Evolutionary conservation across 1,140 invertebrate genomes (phyloP).

Genomic region (Chironomus tepperi): DNA sequence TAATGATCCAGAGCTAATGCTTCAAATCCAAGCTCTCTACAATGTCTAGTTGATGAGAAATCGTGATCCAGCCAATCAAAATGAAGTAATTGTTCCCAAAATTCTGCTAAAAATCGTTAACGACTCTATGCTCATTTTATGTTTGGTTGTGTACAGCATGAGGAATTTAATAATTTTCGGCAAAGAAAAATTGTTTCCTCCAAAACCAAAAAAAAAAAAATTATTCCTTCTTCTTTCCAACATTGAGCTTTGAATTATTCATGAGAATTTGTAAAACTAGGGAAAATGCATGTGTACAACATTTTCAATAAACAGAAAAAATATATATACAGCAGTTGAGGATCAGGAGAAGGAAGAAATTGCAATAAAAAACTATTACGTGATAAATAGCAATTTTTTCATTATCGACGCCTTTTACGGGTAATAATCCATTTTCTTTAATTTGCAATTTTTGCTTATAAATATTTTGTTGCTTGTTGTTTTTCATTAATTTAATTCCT

Average conservation of each 20-base stretch:
- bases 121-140: background rate
- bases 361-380: slow-evolving; percentile 21
- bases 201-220: background rate
- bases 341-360: background rate
- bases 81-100: too few species aligned
- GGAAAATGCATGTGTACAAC: background rate
- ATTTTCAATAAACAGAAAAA: slow-evolving; percentile 3
- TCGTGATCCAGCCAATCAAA: too few species aligned
- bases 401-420: slow-evolving; percentile 22
- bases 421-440: slow-evolving; percentile 17
- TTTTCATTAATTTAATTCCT: too few species aligned
- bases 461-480: slow-evolving; percentile 19
- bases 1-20: too few species aligned
- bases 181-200: background rate
- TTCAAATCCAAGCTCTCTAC: too few species aligned
- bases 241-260: slow-evolving; percentile 11
- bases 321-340: background rate
- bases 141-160: background rate
- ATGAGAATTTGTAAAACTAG: slow-evolving; percentile 11
- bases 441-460: slow-evolving; percentile 15
- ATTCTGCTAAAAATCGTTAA: too few species aligned
- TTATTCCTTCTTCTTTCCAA: too few species aligned
- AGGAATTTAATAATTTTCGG: slow-evolving; percentile 14
- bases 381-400: slow-evolving; percentile 20
- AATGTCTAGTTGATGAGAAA: too few species aligned